phyloP scores from a whole-genome alignment of 2,888 invertebrate species.

The Dascillus cervinus region DNA sequence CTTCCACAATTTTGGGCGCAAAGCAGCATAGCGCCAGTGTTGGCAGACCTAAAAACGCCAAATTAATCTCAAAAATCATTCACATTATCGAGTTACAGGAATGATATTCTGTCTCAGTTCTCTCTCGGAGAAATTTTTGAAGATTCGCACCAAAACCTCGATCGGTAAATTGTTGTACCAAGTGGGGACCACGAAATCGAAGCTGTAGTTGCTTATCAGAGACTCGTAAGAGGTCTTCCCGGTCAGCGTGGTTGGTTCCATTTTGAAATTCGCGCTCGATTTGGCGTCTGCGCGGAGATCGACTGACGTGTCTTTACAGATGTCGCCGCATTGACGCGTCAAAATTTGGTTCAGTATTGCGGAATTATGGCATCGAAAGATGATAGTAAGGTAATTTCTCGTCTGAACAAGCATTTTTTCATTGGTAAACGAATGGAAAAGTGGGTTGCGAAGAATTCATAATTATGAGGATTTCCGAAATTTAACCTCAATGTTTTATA shows the following conservation, averaged over 20 bases:
- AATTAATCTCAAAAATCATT: too few species aligned
- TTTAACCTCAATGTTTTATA: constrained; percentile 1
- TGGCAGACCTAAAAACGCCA: constrained; percentile 26
- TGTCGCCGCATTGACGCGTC: constrained; percentile 7
- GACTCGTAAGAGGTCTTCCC: too few species aligned
- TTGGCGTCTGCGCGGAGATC: constrained; percentile 7
- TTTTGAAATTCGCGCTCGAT: constrained; percentile 5
- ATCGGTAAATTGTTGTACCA: constrained; percentile 22
- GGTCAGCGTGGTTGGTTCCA: too few species aligned
- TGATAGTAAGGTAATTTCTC: too few species aligned
- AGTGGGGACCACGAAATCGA: constrained; percentile 9
- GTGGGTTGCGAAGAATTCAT: too few species aligned
- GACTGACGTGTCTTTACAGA: constrained; percentile 19
- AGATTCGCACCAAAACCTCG: constrained; percentile 19
- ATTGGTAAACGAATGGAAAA: too few species aligned
- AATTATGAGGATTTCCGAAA: too few species aligned
- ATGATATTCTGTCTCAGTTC: constrained; percentile 18
- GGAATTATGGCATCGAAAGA: too few species aligned
- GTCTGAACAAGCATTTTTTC: too few species aligned
- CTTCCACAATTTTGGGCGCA: constrained; percentile 21
- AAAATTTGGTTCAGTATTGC: constrained; percentile 7
- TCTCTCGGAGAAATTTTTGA: constrained; percentile 17
- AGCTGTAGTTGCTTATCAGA: too few species aligned
- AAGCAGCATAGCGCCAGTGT: constrained; percentile 24
- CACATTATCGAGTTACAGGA: constrained; percentile 20